Conservation (phyloP, 2,113 vertebrate genomes). For the Ardeotis arabs region DNA sequence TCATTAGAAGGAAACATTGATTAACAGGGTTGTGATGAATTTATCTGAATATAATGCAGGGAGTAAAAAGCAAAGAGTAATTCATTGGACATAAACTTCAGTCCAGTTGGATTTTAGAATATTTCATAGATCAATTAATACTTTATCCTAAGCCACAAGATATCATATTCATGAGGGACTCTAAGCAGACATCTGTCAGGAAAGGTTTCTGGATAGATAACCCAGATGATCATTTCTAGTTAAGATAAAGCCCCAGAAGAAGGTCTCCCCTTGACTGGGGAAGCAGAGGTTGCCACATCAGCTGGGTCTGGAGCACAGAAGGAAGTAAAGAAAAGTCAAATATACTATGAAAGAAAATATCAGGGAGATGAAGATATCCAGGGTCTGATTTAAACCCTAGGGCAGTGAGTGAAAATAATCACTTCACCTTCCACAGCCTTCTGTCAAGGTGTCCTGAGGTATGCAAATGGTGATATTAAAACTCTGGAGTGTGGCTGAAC, state of each 20-base stretch:
- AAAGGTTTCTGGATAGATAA: constrained; percentile 16
- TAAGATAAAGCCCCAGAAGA: not conserved
- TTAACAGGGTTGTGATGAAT: not conserved
- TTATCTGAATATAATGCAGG: not conserved
- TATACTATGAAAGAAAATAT: not conserved
- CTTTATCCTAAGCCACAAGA: not conserved
- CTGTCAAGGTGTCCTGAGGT: not conserved
- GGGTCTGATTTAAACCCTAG: not conserved
- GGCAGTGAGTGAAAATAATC: not conserved
- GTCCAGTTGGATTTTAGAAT: not conserved
- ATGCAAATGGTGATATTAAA: not conserved
- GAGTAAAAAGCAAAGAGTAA: not conserved
- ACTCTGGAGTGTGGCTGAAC: not conserved
- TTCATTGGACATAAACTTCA: not conserved
- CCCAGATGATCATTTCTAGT: not conserved
- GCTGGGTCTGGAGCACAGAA: not conserved
- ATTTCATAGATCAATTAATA: not conserved
- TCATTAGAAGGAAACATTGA: not conserved
- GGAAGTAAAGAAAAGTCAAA: not conserved
- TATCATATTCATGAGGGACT: not conserved
- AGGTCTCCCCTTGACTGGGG: not conserved
- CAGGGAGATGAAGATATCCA: not conserved
- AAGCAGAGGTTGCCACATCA: not conserved
- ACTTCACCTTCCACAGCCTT: not conserved
- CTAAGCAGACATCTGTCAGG: not conserved